phyloP scores from a whole-genome alignment of 2,113 vertebrate species.

The Strix aluco region DNA sequence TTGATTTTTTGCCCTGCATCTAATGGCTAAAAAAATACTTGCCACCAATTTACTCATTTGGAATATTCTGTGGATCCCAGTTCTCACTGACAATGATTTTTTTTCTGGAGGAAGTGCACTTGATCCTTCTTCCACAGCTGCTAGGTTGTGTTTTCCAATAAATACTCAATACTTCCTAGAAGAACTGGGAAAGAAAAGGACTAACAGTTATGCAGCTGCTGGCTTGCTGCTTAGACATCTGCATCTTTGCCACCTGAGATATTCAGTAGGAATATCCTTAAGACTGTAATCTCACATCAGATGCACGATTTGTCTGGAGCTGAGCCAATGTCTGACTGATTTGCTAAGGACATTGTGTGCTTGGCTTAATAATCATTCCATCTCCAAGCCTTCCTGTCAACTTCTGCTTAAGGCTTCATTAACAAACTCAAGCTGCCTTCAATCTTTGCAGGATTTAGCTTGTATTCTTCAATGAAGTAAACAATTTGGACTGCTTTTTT shows the following conservation, averaged over 20 bases:
- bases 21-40: background rate
- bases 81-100: slow-evolving; percentile 76
- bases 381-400: background rate
- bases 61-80: slow-evolving; percentile 65
- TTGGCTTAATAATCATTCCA: background rate
- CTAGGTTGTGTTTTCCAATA: slow-evolving; percentile 82
- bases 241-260: background rate
- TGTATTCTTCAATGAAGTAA: background rate
- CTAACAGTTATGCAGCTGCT: background rate
- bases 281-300: background rate
- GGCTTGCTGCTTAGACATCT: background rate
- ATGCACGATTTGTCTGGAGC: background rate
- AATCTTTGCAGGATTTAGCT: background rate
- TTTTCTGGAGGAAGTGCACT: slow-evolving; percentile 61
- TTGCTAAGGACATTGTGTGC: background rate
- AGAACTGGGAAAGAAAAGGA: slow-evolving; percentile 8
- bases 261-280: background rate
- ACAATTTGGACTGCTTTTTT: background rate
- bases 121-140: slow-evolving; percentile 58
- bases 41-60: slow-evolving; percentile 53
- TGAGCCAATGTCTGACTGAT: background rate
- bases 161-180: slow-evolving; percentile 73
- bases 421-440: background rate
- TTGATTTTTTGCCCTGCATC: background rate
- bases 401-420: background rate